These are phyloP conservation scores for Collichthys lucidus DNA, from an alignment of 2,113 vertebrate species.

Conservation along the genomic window DNA sequence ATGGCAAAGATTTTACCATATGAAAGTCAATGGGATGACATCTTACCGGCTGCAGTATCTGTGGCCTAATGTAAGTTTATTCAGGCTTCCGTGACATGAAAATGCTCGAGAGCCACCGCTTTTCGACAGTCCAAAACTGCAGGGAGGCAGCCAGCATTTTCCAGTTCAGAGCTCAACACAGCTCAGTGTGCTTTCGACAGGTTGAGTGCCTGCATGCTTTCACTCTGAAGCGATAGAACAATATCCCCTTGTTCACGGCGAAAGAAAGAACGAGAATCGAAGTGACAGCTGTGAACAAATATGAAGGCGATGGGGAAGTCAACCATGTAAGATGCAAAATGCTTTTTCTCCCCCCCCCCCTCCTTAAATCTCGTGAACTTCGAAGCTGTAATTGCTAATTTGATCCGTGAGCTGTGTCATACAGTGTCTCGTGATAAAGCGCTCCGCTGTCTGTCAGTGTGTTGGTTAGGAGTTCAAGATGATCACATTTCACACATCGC, in stretches of 20 bases:
- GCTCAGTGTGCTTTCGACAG: slow-evolving; percentile 71
- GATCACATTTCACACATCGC: slow-evolving; percentile 21
- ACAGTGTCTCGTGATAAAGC: slow-evolving; percentile 57
- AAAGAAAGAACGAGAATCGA: slow-evolving; percentile 68
- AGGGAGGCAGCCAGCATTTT: slow-evolving; percentile 69
- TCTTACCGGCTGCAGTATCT: slow-evolving; percentile 23
- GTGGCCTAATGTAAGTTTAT: slow-evolving; percentile 31
- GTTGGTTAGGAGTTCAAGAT: slow-evolving; percentile 36
- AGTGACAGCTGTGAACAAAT: slow-evolving; percentile 78
- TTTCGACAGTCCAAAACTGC: slow-evolving; percentile 68
- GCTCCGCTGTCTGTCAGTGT: slow-evolving; percentile 51
- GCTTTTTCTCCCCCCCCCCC: slow-evolving; percentile 4
- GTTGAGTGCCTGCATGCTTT: slow-evolving; percentile 79
- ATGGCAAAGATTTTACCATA: slow-evolving; percentile 10
- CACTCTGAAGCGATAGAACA: slow-evolving; percentile 72
- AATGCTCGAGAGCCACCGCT: slow-evolving; percentile 61
- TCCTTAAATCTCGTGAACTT: slow-evolving; percentile 64
- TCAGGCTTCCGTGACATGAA: slow-evolving; percentile 56
- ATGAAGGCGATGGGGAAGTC: slow-evolving; percentile 71
- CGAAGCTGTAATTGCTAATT: slow-evolving; percentile 76
- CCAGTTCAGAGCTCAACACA: slow-evolving; percentile 70
- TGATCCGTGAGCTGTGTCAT: slow-evolving; percentile 60
- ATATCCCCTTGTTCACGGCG: slow-evolving; percentile 71
- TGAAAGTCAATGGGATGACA: background rate
- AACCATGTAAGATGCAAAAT: slow-evolving; percentile 70